Conservation (phyloP, 2,888 invertebrate species). For the Stenotaenia linearis region DNA sequence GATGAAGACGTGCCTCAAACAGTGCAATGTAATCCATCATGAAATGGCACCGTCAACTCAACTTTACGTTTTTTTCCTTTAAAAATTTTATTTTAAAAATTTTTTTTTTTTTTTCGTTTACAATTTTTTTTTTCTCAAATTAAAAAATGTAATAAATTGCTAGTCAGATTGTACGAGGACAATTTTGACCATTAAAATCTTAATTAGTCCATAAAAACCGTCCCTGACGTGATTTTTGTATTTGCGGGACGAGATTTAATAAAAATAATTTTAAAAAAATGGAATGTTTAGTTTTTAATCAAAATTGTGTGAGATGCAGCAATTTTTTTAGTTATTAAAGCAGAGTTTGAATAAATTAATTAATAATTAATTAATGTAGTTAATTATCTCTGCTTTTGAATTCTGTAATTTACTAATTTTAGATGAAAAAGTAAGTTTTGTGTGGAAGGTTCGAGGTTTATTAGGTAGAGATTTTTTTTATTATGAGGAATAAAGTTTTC, state of each 20-base stretch:
- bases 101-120: not conserved
- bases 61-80: not conserved
- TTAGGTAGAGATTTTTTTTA: too few species aligned
- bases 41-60: conserved; percentile 27
- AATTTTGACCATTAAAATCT: not conserved
- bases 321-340: too few species aligned
- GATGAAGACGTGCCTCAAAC: conserved; percentile 41
- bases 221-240: not conserved
- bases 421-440: too few species aligned
- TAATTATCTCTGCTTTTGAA: too few species aligned
- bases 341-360: too few species aligned
- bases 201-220: not conserved
- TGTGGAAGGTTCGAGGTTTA: too few species aligned
- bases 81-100: not conserved
- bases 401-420: too few species aligned
- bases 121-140: not conserved
- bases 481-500: too few species aligned
- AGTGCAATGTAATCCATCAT: conserved; percentile 44
- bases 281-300: too few species aligned
- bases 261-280: not conserved
- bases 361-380: too few species aligned
- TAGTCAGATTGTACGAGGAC: not conserved
- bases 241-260: not conserved
- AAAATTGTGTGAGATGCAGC: too few species aligned
- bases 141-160: not conserved